Percentiles rank a stretch among this genome's conserved stretches.
These are phyloP conservation scores for Saccostrea glomerata DNA, from an alignment of 1,140 invertebrate genomes.

Conservation along the genomic window DNA sequence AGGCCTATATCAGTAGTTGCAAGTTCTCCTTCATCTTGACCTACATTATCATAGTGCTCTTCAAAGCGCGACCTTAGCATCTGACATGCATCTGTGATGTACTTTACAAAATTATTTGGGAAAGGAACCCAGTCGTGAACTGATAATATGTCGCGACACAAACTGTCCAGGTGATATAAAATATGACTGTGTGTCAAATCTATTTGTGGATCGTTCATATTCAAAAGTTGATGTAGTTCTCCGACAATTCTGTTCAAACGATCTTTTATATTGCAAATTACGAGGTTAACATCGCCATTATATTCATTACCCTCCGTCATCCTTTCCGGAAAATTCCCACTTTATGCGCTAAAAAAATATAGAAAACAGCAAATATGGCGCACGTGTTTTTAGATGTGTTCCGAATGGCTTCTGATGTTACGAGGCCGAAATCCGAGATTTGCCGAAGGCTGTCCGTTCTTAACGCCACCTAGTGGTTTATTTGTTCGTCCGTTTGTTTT, in stretches of 20 bases:
- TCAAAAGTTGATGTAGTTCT: conserved; percentile 13
- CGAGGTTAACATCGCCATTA: not conserved
- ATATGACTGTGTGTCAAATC: conserved; percentile 22
- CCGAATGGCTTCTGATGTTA: too few relatives aligned
- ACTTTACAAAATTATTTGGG: conserved; percentile 8
- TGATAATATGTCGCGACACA: not conserved
- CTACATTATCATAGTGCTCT: not conserved
- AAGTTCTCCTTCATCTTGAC: not conserved
- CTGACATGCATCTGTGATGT: not conserved
- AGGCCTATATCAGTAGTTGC: not conserved
- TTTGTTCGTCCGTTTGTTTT: too few relatives aligned
- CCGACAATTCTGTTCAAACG: conserved; percentile 8
- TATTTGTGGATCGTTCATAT: conserved; percentile 13
- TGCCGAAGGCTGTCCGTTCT: too few relatives aligned
- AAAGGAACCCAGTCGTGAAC: too few relatives aligned
- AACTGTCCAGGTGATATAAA: conserved; percentile 6
- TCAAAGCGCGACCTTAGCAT: not conserved
- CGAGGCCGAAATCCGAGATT: too few relatives aligned
- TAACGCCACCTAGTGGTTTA: too few relatives aligned
- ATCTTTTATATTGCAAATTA: conserved; percentile 14
- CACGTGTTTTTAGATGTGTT: too few relatives aligned
- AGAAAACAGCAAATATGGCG: too few relatives aligned
- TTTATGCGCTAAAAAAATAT: too few relatives aligned
- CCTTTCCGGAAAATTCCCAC: not conserved
- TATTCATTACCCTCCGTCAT: not conserved